Evolutionary conservation across 2,797 vertebrate genomes (phyloP).

Genomic region (Channa striata): DNA sequence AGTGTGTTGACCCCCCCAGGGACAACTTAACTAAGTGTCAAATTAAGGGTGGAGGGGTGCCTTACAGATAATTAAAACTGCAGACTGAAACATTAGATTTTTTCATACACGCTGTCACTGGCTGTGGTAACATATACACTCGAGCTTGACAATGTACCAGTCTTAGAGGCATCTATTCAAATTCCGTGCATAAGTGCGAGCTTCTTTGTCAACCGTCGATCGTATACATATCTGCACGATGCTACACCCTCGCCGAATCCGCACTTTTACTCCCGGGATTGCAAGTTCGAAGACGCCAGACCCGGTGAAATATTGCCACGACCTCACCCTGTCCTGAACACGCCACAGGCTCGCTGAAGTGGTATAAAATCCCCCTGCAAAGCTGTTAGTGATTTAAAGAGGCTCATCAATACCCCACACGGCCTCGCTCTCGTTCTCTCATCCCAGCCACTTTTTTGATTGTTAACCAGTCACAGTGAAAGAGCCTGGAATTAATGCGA

Average conservation of each 20-base stretch:
- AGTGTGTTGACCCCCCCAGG: constrained; percentile 67
- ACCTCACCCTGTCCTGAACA: constrained; percentile 41
- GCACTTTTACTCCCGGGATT: constrained; percentile 6
- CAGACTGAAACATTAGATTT: constrained; percentile 29
- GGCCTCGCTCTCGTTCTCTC: not conserved
- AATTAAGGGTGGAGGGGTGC: constrained; percentile 55
- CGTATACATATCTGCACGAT: constrained; percentile 3
- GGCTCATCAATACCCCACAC: constrained; percentile 38
- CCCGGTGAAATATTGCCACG: constrained; percentile 37
- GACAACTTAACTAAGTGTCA: constrained; percentile 72
- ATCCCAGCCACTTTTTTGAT: constrained; percentile 41
- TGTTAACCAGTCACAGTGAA: constrained; percentile 37
- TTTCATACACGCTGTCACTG: constrained; percentile 36
- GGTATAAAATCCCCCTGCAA: constrained; percentile 40
- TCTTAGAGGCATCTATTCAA: constrained; percentile 71
- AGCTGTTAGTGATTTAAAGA: constrained; percentile 37
- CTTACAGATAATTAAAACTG: constrained; percentile 67
- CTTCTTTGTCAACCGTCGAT: constrained; percentile 17
- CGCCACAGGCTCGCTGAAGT: constrained; percentile 18
- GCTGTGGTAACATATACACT: constrained; percentile 33
- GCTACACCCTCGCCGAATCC: not conserved
- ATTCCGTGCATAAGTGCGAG: constrained; percentile 66
- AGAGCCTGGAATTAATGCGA: constrained; percentile 58
- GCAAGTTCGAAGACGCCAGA: constrained; percentile 1
- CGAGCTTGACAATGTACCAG: constrained; percentile 32